Conservation (phyloP, 2,888 invertebrate genomes). For the Dynastes tityus region DNA sequence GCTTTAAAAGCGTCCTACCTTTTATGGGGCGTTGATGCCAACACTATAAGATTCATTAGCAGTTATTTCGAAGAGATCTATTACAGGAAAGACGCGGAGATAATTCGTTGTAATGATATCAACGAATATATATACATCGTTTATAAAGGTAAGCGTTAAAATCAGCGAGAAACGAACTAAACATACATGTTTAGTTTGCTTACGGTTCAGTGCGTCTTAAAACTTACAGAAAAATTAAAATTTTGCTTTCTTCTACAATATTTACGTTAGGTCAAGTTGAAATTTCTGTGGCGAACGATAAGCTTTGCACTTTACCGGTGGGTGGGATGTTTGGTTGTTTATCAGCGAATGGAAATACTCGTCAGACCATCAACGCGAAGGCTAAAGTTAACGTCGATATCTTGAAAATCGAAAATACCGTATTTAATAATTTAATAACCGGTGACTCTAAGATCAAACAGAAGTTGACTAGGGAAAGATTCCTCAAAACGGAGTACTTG, state of each 20-base stretch:
- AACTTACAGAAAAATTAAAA: too few relatives aligned
- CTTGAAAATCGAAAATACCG: constrained; percentile 39
- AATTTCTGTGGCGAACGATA: constrained; percentile 49
- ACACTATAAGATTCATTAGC: constrained; percentile 50
- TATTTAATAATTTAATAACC: constrained; percentile 12
- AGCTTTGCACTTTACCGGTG: constrained; percentile 33
- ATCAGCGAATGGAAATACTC: constrained; percentile 47
- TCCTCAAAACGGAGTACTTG: constrained; percentile 42
- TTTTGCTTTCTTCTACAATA: not conserved
- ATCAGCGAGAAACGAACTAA: too few relatives aligned
- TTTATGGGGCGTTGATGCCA: constrained; percentile 25
- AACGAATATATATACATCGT: constrained; percentile 54
- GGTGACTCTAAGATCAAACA: constrained; percentile 23
- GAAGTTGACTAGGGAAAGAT: constrained; percentile 25
- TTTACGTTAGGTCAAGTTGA: constrained; percentile 46
- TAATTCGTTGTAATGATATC: constrained; percentile 57
- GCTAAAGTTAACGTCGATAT: constrained; percentile 54
- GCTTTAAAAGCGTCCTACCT: constrained; percentile 27
- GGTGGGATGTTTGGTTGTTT: constrained; percentile 59
- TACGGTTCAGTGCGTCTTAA: too few relatives aligned
- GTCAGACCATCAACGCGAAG: constrained; percentile 55
- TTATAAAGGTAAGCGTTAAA: constrained; percentile 48
- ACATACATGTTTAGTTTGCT: too few relatives aligned
- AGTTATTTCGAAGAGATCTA: constrained; percentile 50
- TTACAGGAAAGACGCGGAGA: constrained; percentile 55